These are phyloP conservation scores for Brachypteracias leptosomus DNA, from an alignment of 2,113 vertebrate genomes.

Conservation along the genomic window DNA sequence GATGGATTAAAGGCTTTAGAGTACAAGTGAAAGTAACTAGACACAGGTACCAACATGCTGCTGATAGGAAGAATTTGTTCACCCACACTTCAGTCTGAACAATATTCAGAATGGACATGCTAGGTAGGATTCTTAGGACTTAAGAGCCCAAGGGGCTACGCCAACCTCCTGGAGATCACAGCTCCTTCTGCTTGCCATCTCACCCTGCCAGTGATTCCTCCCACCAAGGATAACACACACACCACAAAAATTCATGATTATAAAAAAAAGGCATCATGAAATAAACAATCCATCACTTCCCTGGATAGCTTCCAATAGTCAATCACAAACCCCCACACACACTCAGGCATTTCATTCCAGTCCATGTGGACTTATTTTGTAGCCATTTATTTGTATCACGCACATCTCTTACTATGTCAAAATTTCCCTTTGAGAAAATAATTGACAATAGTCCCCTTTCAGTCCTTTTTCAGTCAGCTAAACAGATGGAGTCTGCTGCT, in stretches of 20 bases:
- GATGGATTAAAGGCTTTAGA: neutral
- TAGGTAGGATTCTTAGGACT: neutral
- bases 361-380: neutral
- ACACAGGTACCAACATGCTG: neutral
- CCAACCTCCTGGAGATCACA: neutral
- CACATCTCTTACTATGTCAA: neutral
- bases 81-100: neutral
- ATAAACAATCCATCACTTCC: neutral
- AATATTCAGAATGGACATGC: neutral
- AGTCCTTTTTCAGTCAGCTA: neutral
- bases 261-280: neutral
- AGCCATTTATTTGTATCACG: neutral
- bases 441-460: neutral
- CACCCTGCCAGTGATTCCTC: neutral
- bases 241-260: neutral
- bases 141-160: neutral
- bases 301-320: neutral
- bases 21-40: neutral
- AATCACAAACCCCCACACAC: neutral
- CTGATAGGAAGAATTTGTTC: neutral
- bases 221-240: neutral
- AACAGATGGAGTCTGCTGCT: neutral
- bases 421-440: constrained; percentile 11
- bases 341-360: neutral
- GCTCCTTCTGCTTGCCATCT: neutral